These are phyloP conservation scores for Mythimna impura DNA, from an alignment of 2,888 invertebrate species.

Conservation along the genomic window DNA sequence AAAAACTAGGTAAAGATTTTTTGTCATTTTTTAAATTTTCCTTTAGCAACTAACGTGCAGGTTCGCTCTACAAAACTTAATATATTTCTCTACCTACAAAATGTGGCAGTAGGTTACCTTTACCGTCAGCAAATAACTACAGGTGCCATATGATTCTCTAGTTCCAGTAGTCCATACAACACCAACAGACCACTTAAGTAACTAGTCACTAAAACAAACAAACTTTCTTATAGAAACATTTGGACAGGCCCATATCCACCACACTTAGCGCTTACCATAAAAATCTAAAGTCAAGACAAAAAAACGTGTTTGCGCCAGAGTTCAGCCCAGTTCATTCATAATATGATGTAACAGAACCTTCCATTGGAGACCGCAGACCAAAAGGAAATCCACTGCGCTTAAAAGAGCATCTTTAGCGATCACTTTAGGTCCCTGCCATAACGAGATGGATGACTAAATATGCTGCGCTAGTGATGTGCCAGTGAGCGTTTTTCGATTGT, in stretches of 20 bases:
- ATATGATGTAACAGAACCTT: conserved; percentile 74
- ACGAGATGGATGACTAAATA: conserved; percentile 80
- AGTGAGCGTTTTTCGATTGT: conserved; percentile 6
- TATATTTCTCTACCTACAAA: not conserved
- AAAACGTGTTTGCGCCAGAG: conserved; percentile 63
- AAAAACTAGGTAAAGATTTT: no score
- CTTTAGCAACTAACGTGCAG: no score
- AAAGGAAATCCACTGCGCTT: conserved; percentile 79
- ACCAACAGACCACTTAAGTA: not conserved
- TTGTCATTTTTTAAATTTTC: no score
- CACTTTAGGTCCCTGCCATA: conserved; percentile 80
- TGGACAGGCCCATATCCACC: conserved; percentile 46
- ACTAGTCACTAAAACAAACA: conserved; percentile 44
- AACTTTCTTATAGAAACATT: conserved; percentile 53
- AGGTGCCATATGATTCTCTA: not conserved
- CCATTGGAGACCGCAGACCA: conserved; percentile 77
- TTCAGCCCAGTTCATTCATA: conserved; percentile 73
- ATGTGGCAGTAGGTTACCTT: not conserved
- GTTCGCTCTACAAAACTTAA: no score
- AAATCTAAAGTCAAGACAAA: conserved; percentile 49
- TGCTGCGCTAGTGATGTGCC: conserved; percentile 65
- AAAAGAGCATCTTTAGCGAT: conserved; percentile 81
- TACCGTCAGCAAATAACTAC: not conserved
- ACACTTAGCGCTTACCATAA: conserved; percentile 61
- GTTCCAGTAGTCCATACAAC: not conserved